Evolutionary conservation across 2,888 invertebrate genomes (phyloP), one percentile per base, ranked within the genome.

Genomic region (Slavum lentiscoides): DNA sequence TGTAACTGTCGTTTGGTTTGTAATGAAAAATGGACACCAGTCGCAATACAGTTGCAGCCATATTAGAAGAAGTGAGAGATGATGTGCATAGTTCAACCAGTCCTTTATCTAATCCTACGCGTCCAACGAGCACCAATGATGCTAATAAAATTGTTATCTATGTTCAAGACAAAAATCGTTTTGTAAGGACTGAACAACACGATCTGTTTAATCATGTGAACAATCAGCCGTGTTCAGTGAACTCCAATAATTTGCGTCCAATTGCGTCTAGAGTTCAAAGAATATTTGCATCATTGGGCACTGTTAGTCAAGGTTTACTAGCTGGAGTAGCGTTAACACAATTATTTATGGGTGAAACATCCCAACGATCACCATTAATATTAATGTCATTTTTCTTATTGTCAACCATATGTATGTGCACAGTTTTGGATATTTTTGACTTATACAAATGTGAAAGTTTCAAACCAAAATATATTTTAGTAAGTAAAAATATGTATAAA

Each of bases 131-230:
- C 39, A 64, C 64, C 11, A 72, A 82, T 82, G 76, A 82, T 82
- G 76, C 81, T 43, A 82, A 82, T 82, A 82, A 82, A 74, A 82
- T 82, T 64, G 74, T 81, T 17, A 81, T 82, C 53, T 82, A 72
- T 53, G 76, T 64, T 55, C 62, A 76, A 76, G 76, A 83, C 61
- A 74, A 75, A 53, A 82, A 84, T 70, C 80, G 80, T 64, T 80
- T 80, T 64, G 55, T 80, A 0, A 80, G 64, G 15, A 64, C 62
- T 64, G 80, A 80, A 62, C 80, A 70, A 39, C 64, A 77, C 39
- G 69, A 70, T 58, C 55, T 80, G 4, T 64, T 70, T 72, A 70
- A 72, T 62, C 49, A 80, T 64, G 8, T 39, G 53, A 62, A 72
- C 58, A 23, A 70, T 70, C 21, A 55, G 49, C 80, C 61, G 13